These are phyloP conservation scores for Avahi laniger DNA, from an alignment of 2,797 vertebrate genomes.

Conservation along the genomic window DNA sequence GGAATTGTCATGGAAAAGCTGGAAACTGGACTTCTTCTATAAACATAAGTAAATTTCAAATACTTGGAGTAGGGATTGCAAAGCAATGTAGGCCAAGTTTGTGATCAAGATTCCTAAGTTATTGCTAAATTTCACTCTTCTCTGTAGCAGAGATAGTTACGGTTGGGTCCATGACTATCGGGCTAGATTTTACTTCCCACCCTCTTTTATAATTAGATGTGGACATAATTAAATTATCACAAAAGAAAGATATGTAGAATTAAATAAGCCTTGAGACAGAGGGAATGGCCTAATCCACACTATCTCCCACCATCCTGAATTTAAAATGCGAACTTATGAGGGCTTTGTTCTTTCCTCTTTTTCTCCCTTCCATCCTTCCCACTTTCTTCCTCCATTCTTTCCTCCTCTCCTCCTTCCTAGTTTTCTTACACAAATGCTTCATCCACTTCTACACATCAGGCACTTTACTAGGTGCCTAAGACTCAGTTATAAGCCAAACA, in stretches of 20 bases:
- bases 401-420: background rate
- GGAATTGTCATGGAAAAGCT: background rate
- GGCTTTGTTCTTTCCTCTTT: background rate
- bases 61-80: background rate
- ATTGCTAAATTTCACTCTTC: background rate
- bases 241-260: background rate
- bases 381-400: background rate
- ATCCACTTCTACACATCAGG: too few species aligned
- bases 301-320: background rate
- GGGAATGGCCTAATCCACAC: background rate
- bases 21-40: background rate
- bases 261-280: background rate
- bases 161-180: background rate
- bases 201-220: background rate
- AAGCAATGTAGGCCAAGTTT: background rate
- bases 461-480: background rate
- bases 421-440: background rate
- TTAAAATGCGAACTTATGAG: background rate
- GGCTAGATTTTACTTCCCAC: background rate
- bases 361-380: background rate
- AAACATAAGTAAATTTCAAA: background rate
- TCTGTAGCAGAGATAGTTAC: background rate
- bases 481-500: background rate
- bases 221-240: background rate
- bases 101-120: background rate